Base-by-base conservation (phyloP, 2,797 vertebrate species). In the Lophius americanus region DNA sequence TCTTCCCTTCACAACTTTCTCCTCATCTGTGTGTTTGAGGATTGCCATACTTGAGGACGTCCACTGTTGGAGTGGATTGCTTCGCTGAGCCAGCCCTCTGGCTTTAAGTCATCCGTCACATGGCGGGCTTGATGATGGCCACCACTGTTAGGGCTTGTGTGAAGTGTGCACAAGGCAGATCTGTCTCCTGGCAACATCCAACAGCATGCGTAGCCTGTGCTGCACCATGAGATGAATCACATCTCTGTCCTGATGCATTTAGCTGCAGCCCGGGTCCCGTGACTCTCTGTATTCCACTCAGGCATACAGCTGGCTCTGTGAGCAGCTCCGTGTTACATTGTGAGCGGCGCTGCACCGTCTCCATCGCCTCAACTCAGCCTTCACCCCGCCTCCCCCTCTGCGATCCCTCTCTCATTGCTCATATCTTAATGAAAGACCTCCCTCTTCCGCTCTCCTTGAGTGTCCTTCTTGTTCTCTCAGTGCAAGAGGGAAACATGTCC, bases 141-240 rank as follows among this genome's bases (percentile, higher is more conserved):
- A 76, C 6, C 35, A 57, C 65, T 79, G 63, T 79, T 72, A 64
- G 10, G 5, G 38, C 13, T 32, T 72, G 70, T 83, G 77, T 81
- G 76, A 78, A 79, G 76, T 78, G 78, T 75, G 70, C 77, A 65
- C 85, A 75, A 84, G 84, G 81, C 78, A 63, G 70, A 77, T 82
- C 83, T 81, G 87, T 91, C 87, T 89, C 89, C 86, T 87, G 88
- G 90, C 87, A 89, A 89, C 90, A 75, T 88, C 51, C 75, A 67
- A 61, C 81, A 61, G 75, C 64, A 69, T 63, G 64, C 49, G 65
- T 61, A 49, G 56, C 59, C 70, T 14, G 12, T 49, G 61, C 70
- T 51, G 62, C 66, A 32, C 70, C 66, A n/a, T 53, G 81, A 75
- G 76, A 85, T 88, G 85, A 89, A 87, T 89, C 83, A 81, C 75